phyloP scores from a whole-genome alignment of 2,888 invertebrate species.

The Drosophila mayaguana region DNA sequence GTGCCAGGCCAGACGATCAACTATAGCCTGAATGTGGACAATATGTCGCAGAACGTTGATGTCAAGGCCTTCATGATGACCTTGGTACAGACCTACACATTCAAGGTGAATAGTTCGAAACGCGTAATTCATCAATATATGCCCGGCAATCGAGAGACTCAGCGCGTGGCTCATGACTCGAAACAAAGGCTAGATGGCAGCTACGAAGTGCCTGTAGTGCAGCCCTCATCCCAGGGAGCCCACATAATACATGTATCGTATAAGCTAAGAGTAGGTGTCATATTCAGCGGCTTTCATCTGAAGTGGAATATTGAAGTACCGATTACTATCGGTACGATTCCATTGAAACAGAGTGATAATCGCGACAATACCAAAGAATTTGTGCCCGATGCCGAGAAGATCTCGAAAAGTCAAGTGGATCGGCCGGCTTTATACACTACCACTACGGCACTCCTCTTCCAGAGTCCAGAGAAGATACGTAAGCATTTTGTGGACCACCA shows the following conservation, averaged over 20 bases:
- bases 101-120: not conserved
- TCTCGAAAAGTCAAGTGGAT: not conserved
- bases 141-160: not conserved
- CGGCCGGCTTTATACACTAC: not conserved
- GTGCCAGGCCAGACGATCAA: not conserved
- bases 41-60: not conserved
- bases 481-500: not conserved
- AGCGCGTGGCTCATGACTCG: not conserved
- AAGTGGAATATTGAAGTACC: slow-evolving; percentile 8
- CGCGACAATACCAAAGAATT: not conserved
- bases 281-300: not conserved
- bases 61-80: slow-evolving; percentile 1
- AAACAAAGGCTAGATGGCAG: not conserved
- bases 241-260: not conserved
- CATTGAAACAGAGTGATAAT: not conserved
- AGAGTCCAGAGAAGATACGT: not conserved
- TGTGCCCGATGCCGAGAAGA: not conserved
- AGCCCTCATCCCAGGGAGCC: not conserved
- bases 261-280: not conserved
- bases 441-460: not conserved
- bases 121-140: not conserved
- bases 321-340: slow-evolving; percentile 4
- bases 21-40: not conserved
- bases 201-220: not conserved
- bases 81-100: not conserved